phyloP scores from a whole-genome alignment of 2,113 vertebrate species.

The Mixornis gularis region DNA sequence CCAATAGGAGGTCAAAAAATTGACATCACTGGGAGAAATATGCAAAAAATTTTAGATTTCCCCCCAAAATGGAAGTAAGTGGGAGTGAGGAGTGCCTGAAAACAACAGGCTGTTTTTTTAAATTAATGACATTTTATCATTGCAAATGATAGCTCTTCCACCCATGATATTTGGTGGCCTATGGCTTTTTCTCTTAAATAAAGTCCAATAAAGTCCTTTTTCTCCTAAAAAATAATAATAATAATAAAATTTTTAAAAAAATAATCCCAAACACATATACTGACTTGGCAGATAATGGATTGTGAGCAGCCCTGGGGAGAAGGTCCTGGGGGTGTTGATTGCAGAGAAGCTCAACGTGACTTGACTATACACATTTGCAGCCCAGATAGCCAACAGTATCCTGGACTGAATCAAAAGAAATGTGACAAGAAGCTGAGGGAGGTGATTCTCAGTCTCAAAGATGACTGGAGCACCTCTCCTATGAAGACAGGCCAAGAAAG shows the following conservation, averaged over 20 bases:
- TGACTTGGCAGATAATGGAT: neutral
- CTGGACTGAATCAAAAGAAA: neutral
- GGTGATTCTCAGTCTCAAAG: neutral
- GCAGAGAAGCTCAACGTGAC: neutral
- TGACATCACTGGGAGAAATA: neutral
- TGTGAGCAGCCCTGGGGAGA: neutral
- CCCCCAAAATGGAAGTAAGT: neutral
- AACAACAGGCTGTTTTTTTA: neutral
- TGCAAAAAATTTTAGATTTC: neutral
- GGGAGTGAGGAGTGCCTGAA: neutral
- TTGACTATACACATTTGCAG: neutral
- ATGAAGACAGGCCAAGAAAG: neutral
- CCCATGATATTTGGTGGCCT: neutral
- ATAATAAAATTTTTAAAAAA: too few species aligned
- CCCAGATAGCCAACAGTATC: neutral
- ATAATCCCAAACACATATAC: neutral
- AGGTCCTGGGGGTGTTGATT: neutral
- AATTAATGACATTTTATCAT: conserved; percentile 4
- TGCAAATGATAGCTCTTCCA: neutral
- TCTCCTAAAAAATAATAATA: neutral
- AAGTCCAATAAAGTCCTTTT: neutral
- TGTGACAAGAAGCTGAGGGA: neutral
- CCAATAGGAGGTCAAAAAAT: neutral
- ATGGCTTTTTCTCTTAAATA: neutral
- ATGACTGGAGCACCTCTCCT: neutral